phyloP scores from a whole-genome alignment of 2,888 invertebrate species.

The Lathronympha strigana region DNA sequence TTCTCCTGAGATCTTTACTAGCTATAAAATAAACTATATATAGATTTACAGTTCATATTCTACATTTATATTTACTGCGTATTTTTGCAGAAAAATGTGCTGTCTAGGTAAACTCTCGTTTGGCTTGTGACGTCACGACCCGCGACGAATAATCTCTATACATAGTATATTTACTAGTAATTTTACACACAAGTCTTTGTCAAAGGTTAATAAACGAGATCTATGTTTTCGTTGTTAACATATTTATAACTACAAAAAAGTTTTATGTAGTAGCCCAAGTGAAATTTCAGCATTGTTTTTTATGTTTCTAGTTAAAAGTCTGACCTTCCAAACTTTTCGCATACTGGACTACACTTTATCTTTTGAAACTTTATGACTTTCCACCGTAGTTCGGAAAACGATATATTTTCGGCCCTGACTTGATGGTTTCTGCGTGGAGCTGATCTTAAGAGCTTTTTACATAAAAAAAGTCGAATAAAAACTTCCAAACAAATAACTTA shows the following conservation, averaged over 20 bases:
- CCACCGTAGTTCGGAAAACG: conserved; percentile 2
- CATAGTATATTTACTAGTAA: too few species aligned
- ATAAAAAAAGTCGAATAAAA: conserved; percentile 28
- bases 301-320: neutral
- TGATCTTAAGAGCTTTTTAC: conserved; percentile 23
- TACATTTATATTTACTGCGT: neutral
- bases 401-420: conserved; percentile 15
- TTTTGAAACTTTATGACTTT: conserved; percentile 1
- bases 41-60: neutral
- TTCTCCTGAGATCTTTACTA: conserved; percentile 1
- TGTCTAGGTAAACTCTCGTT: too few species aligned
- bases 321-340: neutral
- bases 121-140: too few species aligned
- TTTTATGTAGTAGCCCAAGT: too few species aligned
- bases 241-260: too few species aligned
- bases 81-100: too few species aligned
- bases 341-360: neutral
- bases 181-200: too few species aligned
- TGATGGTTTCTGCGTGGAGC: conserved; percentile 1
- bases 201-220: too few species aligned
- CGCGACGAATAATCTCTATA: too few species aligned
- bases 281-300: too few species aligned
- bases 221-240: too few species aligned
- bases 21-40: neutral
- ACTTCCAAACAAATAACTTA: conserved; percentile 27